Conservation (phyloP, 2,888 invertebrate genomes). For the Taphrorychus bicolor region DNA sequence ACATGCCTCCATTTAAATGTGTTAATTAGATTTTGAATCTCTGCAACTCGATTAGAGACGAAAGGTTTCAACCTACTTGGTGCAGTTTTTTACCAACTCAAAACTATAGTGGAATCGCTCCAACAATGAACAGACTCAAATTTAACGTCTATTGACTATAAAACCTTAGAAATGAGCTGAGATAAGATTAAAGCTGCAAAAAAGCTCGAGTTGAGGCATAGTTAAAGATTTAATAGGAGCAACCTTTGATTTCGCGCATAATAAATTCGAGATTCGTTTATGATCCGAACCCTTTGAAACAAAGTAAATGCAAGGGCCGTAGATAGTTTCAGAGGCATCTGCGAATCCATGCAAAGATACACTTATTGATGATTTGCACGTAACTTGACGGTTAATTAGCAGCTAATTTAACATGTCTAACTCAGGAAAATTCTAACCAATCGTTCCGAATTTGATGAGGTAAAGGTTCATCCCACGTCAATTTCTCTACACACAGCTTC, state of each 20-base stretch:
- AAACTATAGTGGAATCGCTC: conserved; percentile 36
- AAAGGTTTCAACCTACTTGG: conserved; percentile 36
- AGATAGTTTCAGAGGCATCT: conserved; percentile 7
- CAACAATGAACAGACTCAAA: no score
- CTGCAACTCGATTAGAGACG: conserved; percentile 31
- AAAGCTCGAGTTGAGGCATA: conserved; percentile 16
- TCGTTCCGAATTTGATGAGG: not conserved
- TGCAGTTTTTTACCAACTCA: conserved; percentile 24
- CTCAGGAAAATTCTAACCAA: not conserved
- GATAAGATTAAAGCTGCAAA: no score
- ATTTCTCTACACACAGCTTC: not conserved
- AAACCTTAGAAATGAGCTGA: no score
- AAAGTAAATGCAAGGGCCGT: conserved; percentile 30
- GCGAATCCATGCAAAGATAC: conserved; percentile 24
- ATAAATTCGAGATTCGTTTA: conserved; percentile 2
- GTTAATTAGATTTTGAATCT: conserved; percentile 24
- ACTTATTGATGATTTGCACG: not conserved
- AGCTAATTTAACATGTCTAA: not conserved
- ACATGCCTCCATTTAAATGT: not conserved
- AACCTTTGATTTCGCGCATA: conserved; percentile 36
- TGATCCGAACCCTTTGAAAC: conserved; percentile 1
- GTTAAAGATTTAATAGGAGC: conserved; percentile 34
- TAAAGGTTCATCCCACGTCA: not conserved
- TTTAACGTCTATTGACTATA: no score
- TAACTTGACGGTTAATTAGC: not conserved